Percentiles rank a stretch among this genome's conserved stretches.
Conservation (phyloP, 1,140 invertebrate genomes). For the Papilio xuthus region DNA sequence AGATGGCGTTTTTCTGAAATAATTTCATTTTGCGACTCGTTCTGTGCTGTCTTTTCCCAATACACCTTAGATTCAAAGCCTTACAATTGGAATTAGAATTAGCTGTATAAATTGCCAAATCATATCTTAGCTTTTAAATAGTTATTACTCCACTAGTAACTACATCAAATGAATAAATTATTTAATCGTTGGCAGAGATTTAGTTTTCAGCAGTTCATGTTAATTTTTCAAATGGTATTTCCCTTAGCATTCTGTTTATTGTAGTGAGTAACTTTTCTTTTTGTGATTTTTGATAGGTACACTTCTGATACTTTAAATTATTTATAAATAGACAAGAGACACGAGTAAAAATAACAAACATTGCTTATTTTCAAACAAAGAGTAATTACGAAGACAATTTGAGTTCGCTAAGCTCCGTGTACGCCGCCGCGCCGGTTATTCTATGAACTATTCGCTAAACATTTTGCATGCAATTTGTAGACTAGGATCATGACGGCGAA, state of each 20-base stretch:
- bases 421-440: constrained; percentile 2
- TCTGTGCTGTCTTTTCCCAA: background rate
- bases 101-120: background rate
- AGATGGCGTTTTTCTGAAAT: background rate
- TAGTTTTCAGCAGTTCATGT: too few relatives aligned
- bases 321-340: background rate
- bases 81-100: too few relatives aligned
- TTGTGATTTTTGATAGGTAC: too few relatives aligned
- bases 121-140: too few relatives aligned
- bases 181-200: too few relatives aligned
- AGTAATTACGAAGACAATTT: constrained; percentile 38
- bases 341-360: background rate
- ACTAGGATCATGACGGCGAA: constrained; percentile 28
- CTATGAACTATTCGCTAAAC: constrained; percentile 42
- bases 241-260: too few relatives aligned
- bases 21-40: background rate
- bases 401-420: constrained; percentile 25
- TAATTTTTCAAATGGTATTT: too few relatives aligned
- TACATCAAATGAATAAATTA: too few relatives aligned
- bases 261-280: too few relatives aligned
- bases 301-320: background rate
- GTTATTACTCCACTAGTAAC: too few relatives aligned
- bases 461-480: constrained; percentile 45
- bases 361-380: constrained; percentile 24
- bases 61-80: background rate